Conservation (phyloP, 2,113 vertebrate species). For the Tachysurus vachellii region DNA sequence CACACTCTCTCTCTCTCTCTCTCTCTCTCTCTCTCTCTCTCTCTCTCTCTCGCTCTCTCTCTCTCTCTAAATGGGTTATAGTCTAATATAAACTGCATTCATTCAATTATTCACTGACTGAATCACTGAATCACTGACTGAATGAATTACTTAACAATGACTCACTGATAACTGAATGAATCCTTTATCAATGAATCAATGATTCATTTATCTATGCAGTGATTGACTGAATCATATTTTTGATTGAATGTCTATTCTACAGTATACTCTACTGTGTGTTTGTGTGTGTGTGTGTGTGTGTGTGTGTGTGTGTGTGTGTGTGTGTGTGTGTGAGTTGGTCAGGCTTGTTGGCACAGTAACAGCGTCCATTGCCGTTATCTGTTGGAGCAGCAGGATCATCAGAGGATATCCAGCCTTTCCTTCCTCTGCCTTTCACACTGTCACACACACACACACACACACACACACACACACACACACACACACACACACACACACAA, state of each 20-base stretch:
- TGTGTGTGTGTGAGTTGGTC: background rate
- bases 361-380: constrained; percentile 69
- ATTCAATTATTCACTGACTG: constrained; percentile 1
- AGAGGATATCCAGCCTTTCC: constrained; percentile 75
- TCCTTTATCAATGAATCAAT: background rate
- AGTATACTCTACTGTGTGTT: background rate
- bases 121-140: background rate
- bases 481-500: constrained; percentile 39
- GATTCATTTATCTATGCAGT: background rate
- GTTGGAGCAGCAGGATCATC: constrained; percentile 71
- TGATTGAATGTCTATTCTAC: background rate
- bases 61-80: background rate
- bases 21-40: constrained; percentile 11
- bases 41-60: constrained; percentile 33
- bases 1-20: constrained; percentile 30
- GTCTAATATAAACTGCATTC: background rate
- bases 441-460: constrained; percentile 21
- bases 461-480: constrained; percentile 14
- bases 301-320: constrained; percentile 44
- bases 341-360: constrained; percentile 35
- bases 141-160: background rate
- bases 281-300: constrained; percentile 43
- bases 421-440: constrained; percentile 70
- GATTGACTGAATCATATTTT: background rate
- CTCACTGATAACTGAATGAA: background rate